These are phyloP conservation scores for Sebastes matsubarae DNA, from an alignment of 2,797 vertebrate species.

Conservation along the genomic window DNA sequence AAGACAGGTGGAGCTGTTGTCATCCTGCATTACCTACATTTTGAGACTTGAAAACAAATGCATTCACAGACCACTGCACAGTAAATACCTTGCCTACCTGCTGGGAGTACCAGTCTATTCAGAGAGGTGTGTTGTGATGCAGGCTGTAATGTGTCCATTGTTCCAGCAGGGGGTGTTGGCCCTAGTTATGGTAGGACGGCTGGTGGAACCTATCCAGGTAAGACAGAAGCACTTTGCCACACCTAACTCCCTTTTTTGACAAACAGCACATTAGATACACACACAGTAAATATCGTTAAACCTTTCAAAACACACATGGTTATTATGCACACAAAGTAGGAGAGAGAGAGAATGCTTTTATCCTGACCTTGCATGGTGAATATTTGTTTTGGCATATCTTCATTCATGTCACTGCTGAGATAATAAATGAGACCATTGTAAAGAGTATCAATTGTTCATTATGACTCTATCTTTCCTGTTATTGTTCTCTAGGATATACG, in stretches of 20 bases:
- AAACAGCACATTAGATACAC: no score
- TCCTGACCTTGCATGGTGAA: not conserved
- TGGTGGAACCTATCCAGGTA: slow-evolving; percentile 75
- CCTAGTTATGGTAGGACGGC: slow-evolving; percentile 65
- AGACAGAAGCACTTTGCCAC: not conserved
- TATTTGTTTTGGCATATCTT: slow-evolving; percentile 17
- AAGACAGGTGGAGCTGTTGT: no score
- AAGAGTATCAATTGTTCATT: slow-evolving; percentile 20
- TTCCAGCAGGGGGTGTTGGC: slow-evolving; percentile 67
- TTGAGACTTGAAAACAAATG: not conserved
- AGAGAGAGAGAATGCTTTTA: not conserved
- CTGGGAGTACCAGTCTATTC: not conserved
- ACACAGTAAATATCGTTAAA: not conserved
- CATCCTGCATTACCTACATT: not conserved
- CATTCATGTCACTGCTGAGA: not conserved
- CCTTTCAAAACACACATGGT: not conserved
- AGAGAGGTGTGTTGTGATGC: not conserved
- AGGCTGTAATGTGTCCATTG: slow-evolving; percentile 39
- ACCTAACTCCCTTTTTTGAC: not conserved
- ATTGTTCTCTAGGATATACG: slow-evolving; percentile 68
- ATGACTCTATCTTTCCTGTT: slow-evolving; percentile 48
- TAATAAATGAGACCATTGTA: slow-evolving; percentile 10
- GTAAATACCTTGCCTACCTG: not conserved
- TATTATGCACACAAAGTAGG: not conserved
- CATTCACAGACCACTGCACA: not conserved